Percentiles rank a stretch among this genome's conserved stretches.
Evolutionary conservation across 2,888 invertebrate species (phyloP).

Genomic region (Mystacides longicornis): DNA sequence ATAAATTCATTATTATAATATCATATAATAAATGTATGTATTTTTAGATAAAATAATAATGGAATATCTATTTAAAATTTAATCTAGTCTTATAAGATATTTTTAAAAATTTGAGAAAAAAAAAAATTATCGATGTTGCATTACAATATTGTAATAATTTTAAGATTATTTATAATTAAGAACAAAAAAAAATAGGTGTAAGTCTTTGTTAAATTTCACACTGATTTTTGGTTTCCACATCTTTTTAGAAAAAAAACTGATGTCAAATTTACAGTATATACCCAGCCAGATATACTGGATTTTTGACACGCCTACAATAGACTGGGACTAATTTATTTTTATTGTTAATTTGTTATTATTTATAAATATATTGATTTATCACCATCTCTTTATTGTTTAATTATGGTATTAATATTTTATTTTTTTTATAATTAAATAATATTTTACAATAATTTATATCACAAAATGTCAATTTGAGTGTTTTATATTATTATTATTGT

Average conservation of each 20-base stretch:
- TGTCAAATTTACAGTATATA: conserved; percentile 16
- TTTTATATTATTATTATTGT: not conserved
- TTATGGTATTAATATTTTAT: not conserved
- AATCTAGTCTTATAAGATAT: too few species aligned
- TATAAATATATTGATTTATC: not conserved
- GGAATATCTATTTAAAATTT: too few species aligned
- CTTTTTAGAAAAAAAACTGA: not conserved
- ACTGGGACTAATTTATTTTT: not conserved
- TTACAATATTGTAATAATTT: not conserved
- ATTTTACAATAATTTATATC: not conserved
- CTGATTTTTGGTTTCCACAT: not conserved
- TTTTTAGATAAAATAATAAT: too few species aligned
- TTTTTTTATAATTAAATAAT: not conserved
- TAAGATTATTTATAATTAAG: not conserved
- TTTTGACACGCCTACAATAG: conserved; percentile 10
- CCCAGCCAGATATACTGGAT: conserved; percentile 17
- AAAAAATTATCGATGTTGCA: too few species aligned
- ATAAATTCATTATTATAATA: too few species aligned
- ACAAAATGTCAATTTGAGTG: not conserved
- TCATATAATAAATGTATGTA: too few species aligned
- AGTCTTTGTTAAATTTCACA: not conserved
- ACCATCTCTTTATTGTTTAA: conserved; percentile 1
- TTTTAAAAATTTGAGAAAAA: too few species aligned
- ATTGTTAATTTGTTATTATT: not conserved
- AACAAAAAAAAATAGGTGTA: not conserved